Evolutionary conservation across 2,888 invertebrate genomes (phyloP).

Genomic region (Ptychoptera albimana): DNA sequence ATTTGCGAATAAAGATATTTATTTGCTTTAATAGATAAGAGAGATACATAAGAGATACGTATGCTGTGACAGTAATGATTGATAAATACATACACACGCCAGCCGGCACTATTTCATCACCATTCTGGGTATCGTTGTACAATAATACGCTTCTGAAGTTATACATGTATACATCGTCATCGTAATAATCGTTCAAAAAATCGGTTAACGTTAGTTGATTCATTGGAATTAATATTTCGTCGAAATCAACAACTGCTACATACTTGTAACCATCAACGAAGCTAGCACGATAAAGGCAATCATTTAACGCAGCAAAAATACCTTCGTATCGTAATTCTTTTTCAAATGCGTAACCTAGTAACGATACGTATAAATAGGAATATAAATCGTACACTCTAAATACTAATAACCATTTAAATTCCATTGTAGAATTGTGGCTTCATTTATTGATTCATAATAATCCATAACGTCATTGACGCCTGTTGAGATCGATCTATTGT

Average conservation of each 20-base stretch:
- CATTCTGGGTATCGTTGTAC: constrained; percentile 19
- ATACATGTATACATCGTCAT: constrained; percentile 26
- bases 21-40: constrained; percentile 15
- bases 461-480: constrained; percentile 25
- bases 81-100: constrained; percentile 12
- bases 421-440: constrained; percentile 31
- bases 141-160: constrained; percentile 34
- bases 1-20: constrained; percentile 28
- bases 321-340: constrained; percentile 42
- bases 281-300: constrained; percentile 82
- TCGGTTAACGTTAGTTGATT: constrained; percentile 52
- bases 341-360: constrained; percentile 16
- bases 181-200: constrained; percentile 20
- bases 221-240: constrained; percentile 71
- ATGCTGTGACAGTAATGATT: too few species aligned
- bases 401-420: constrained; percentile 15
- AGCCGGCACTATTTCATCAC: constrained; percentile 29
- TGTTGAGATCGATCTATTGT: constrained; percentile 25
- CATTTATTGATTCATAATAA: constrained; percentile 20
- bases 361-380: too few species aligned
- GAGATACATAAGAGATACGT: too few species aligned
- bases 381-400: constrained; percentile 10
- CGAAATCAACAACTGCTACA: constrained; percentile 69
- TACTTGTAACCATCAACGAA: constrained; percentile 51
- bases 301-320: constrained; percentile 78